phyloP scores from a whole-genome alignment of 2,888 invertebrate species.

The Octonoba sinensis region DNA sequence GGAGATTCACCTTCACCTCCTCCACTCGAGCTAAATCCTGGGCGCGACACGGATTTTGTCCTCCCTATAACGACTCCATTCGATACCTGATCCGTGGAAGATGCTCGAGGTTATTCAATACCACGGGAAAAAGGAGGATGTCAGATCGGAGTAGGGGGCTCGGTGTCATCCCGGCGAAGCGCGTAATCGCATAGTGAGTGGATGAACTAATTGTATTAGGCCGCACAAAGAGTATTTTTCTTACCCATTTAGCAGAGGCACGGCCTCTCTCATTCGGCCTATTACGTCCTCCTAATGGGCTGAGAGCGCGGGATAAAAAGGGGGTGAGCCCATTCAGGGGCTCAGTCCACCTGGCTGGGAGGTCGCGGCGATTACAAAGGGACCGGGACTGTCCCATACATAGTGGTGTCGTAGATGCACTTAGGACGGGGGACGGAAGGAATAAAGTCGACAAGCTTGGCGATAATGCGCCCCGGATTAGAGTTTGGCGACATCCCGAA shows the following conservation, averaged over 20 bases:
- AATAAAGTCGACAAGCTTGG: too few relatives aligned
- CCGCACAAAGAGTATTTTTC: constrained; percentile 59
- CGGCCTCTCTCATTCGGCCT: constrained; percentile 58
- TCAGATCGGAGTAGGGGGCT: too few relatives aligned
- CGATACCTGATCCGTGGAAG: too few relatives aligned
- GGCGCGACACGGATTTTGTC: too few relatives aligned
- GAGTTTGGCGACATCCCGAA: constrained; percentile 10
- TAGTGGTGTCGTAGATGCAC: too few relatives aligned
- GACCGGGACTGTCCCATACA: constrained; percentile 11
- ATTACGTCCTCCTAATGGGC: constrained; percentile 53
- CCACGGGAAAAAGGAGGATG: too few relatives aligned
- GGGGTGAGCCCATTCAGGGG: constrained; percentile 29
- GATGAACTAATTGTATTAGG: constrained; percentile 61
- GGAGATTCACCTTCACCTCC: too few relatives aligned
- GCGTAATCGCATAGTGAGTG: constrained; percentile 48
- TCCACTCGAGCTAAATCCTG: too few relatives aligned
- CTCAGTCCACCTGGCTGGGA: constrained; percentile 55
- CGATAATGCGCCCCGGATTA: neutral
- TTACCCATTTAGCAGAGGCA: constrained; percentile 60
- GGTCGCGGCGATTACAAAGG: constrained; percentile 36
- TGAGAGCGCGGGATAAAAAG: constrained; percentile 7
- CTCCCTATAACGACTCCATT: too few relatives aligned
- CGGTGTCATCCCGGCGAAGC: constrained; percentile 20
- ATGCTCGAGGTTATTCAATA: too few relatives aligned
- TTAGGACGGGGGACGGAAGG: too few relatives aligned